Evolutionary conservation across 2,888 invertebrate genomes (phyloP).

Genomic region (Himalopsyche tibetana): DNA sequence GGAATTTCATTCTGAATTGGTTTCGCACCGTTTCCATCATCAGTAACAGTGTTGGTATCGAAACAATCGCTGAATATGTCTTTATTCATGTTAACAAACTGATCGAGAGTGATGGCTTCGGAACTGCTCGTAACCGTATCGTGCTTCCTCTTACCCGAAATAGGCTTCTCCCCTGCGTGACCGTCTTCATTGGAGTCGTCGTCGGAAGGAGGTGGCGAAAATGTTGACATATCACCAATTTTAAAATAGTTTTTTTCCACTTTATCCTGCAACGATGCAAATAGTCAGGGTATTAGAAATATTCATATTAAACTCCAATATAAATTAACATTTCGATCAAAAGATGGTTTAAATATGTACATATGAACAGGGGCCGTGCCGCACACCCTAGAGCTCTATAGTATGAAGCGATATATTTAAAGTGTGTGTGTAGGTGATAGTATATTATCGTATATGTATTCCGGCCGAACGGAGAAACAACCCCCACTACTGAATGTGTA

Average conservation of each 20-base stretch:
- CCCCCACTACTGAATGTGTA: no score
- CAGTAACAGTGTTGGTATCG: constrained; percentile 66
- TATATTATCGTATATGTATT: no score
- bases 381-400: no score
- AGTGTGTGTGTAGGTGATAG: no score
- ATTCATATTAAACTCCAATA: background rate
- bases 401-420: no score
- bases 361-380: no score
- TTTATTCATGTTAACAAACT: constrained; percentile 75
- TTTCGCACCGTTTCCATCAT: background rate
- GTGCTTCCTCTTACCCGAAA: constrained; percentile 67
- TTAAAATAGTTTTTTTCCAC: background rate
- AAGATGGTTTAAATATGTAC: no score
- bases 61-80: constrained; percentile 75
- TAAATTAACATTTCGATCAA: background rate
- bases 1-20: background rate
- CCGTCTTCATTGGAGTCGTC: constrained; percentile 67
- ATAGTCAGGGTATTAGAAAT: background rate
- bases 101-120: constrained; percentile 74
- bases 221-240: constrained; percentile 59
- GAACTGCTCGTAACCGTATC: constrained; percentile 75
- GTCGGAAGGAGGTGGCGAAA: constrained; percentile 72
- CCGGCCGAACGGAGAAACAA: no score
- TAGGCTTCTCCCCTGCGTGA: constrained; percentile 67
- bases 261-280: background rate